A percentile compares a stretch with the other conserved stretches of the same genome.
phyloP scores from a whole-genome alignment of 2,888 invertebrate species.

The Phalera bucephala region DNA sequence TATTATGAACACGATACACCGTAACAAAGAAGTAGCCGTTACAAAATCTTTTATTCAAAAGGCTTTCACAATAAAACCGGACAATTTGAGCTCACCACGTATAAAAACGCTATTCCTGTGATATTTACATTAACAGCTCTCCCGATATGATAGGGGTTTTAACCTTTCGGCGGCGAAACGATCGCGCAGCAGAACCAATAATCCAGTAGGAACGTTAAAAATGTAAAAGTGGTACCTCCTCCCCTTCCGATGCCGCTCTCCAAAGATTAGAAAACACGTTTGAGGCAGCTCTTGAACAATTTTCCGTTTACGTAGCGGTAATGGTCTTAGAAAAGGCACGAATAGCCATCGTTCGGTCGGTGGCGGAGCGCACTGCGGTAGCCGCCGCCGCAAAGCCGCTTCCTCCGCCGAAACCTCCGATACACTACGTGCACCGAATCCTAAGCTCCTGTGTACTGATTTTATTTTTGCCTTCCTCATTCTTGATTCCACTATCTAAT shows the following conservation, averaged over 20 bases:
- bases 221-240: conserved; percentile 51
- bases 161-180: conserved; percentile 34
- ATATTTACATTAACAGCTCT: conserved; percentile 39
- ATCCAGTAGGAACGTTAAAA: conserved; percentile 49
- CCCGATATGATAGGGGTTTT: conserved; percentile 34
- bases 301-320: conserved; percentile 79
- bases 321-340: conserved; percentile 75
- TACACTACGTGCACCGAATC: conserved; percentile 74
- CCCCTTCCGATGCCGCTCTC: conserved; percentile 47
- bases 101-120: conserved; percentile 37
- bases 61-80: conserved; percentile 34
- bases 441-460: conserved; percentile 72
- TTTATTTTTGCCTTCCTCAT: conserved; percentile 73
- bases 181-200: conserved; percentile 37
- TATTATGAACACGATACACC: conserved; percentile 29
- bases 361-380: conserved; percentile 68
- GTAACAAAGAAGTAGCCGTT: conserved; percentile 33
- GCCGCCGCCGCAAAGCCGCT: conserved; percentile 53
- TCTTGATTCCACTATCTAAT: conserved; percentile 75
- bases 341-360: conserved; percentile 54
- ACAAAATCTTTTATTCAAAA: conserved; percentile 39
- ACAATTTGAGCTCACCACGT: conserved; percentile 31
- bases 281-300: conserved; percentile 69
- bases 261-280: conserved; percentile 77
- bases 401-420: conserved; percentile 66